Conservation (phyloP, 2,113 vertebrate genomes). For the Alouatta palliata region DNA sequence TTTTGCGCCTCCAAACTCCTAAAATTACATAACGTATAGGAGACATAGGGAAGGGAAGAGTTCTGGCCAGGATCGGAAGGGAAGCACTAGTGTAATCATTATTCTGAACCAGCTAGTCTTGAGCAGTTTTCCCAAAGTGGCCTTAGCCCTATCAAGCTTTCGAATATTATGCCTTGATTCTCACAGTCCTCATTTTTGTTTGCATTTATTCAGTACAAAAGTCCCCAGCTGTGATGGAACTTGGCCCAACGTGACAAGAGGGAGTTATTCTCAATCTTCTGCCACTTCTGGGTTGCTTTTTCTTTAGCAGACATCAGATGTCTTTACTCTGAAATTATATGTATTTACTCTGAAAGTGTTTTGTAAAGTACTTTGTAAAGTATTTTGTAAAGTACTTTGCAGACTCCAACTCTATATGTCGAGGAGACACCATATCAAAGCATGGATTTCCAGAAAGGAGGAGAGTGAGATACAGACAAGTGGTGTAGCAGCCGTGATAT, state of each 20-base stretch:
- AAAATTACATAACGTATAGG: background rate
- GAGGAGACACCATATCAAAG: background rate
- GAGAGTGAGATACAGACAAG: background rate
- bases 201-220: background rate
- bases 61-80: background rate
- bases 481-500: no score
- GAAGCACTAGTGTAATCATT: background rate
- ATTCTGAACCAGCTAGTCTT: background rate
- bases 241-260: background rate
- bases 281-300: background rate
- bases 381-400: background rate
- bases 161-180: background rate
- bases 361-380: no score
- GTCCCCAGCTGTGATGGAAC: background rate
- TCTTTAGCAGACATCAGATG: background rate
- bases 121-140: background rate
- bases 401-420: background rate
- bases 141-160: background rate
- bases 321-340: background rate
- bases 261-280: background rate
- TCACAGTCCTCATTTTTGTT: background rate
- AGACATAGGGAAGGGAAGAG: background rate
- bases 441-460: background rate
- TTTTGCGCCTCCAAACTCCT: background rate
- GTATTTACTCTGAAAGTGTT: no score